These are phyloP conservation scores for Sebastes umbrosus DNA, from an alignment of 2,797 vertebrate genomes.

Conservation along the genomic window DNA sequence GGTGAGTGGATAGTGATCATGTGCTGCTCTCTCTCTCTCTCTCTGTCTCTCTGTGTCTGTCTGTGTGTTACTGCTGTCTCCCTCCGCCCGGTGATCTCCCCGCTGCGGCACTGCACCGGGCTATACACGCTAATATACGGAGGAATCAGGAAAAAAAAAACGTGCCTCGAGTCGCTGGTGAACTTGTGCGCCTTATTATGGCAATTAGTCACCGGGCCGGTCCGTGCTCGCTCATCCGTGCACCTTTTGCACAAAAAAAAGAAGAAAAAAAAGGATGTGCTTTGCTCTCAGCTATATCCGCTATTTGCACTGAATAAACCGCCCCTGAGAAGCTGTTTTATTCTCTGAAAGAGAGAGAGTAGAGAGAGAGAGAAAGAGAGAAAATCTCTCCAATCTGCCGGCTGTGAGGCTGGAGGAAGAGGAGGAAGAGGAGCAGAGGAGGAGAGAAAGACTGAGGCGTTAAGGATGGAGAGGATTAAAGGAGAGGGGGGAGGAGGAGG, in stretches of 20 bases:
- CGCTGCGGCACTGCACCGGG: constrained; percentile 78
- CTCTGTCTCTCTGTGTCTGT: constrained; percentile 7
- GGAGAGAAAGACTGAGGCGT: constrained; percentile 51
- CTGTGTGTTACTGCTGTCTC: constrained; percentile 53
- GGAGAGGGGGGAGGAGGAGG: constrained; percentile 44
- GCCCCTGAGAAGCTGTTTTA: constrained; percentile 42
- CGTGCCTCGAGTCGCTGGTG: constrained; percentile 52
- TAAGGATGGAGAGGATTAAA: constrained; percentile 61
- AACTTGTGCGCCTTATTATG: constrained; percentile 71
- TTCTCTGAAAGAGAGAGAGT: constrained; percentile 24
- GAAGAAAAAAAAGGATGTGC: background rate
- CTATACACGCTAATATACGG: constrained; percentile 56
- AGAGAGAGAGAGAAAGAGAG: background rate
- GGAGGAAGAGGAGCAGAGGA: constrained; percentile 20
- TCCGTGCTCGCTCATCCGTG: constrained; percentile 46
- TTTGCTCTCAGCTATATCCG: constrained; percentile 37
- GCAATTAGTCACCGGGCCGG: constrained; percentile 60
- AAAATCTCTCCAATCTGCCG: constrained; percentile 20
- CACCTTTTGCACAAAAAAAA: constrained; percentile 22
- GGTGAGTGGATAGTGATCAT: constrained; percentile 75
- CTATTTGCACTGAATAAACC: constrained; percentile 65
- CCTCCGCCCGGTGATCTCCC: constrained; percentile 77
- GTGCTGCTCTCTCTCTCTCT: constrained; percentile 56
- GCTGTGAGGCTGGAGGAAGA: constrained; percentile 31
- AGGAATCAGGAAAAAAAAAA: constrained; percentile 52